Evolutionary conservation across 2,797 vertebrate species (phyloP).

Genomic region (Enteromius mattozi): DNA sequence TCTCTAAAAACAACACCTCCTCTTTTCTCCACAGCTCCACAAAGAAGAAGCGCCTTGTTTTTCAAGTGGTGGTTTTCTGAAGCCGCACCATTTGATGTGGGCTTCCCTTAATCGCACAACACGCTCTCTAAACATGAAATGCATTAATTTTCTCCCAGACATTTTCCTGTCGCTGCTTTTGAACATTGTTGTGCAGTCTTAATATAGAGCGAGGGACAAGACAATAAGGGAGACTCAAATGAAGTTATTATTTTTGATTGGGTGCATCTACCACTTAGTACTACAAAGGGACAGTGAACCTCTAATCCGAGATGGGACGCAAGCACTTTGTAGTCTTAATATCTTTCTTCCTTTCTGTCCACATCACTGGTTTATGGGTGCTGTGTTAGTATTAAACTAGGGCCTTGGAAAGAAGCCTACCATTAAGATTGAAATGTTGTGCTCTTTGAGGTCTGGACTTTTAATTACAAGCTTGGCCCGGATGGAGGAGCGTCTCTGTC

Average conservation of each 20-base stretch:
- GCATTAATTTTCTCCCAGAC: constrained; percentile 74
- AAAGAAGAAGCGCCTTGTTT: constrained; percentile 77
- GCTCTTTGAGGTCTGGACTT: constrained; percentile 76
- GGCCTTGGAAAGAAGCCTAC: constrained; percentile 77
- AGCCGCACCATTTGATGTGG: constrained; percentile 81
- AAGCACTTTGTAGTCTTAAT: constrained; percentile 78
- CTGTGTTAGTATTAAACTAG: constrained; percentile 76
- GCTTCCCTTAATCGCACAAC: constrained; percentile 80
- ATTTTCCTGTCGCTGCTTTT: constrained; percentile 66
- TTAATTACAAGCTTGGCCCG: constrained; percentile 76
- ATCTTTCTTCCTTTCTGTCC: constrained; percentile 77
- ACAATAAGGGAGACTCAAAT: constrained; percentile 73
- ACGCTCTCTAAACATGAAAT: constrained; percentile 80
- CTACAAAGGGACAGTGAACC: constrained; percentile 75
- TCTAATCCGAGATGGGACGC: constrained; percentile 76
- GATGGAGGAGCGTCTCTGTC: constrained; percentile 72
- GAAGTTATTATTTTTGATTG: constrained; percentile 76
- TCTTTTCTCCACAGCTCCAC: constrained; percentile 66
- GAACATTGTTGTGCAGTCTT: constrained; percentile 74
- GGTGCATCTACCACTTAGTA: constrained; percentile 75
- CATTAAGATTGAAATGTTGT: constrained; percentile 77
- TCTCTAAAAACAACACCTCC: constrained; percentile 73
- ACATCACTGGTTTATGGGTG: constrained; percentile 74
- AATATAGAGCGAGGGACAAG: constrained; percentile 69
- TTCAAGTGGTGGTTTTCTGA: constrained; percentile 78